Conservation (phyloP, 2,797 vertebrate genomes). For the Momotus momota region DNA sequence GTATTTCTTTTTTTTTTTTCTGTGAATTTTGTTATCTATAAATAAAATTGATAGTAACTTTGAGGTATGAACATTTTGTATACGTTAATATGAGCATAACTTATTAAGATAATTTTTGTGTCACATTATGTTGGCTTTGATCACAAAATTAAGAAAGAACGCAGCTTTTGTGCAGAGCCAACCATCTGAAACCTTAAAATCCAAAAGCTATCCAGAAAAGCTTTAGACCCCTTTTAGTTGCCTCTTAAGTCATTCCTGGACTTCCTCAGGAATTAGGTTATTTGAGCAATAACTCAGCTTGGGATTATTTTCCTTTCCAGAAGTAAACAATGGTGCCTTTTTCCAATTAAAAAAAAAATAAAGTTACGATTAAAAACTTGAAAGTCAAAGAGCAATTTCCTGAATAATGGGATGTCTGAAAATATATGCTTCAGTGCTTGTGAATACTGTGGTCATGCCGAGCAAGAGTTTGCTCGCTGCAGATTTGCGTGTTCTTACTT, state of each 20-base stretch:
- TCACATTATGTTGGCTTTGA: not conserved
- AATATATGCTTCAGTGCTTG: not conserved
- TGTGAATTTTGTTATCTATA: not conserved
- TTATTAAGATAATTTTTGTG: not conserved
- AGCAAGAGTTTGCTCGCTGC: not conserved
- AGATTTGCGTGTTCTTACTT: not conserved
- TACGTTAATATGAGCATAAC: not conserved
- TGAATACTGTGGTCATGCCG: not conserved
- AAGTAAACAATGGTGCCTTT: not conserved
- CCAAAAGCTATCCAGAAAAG: not conserved
- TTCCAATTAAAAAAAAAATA: not conserved
- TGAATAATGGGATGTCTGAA: not conserved
- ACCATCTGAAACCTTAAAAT: not conserved
- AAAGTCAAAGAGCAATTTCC: not conserved
- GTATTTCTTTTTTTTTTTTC: not conserved
- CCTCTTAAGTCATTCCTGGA: not conserved
- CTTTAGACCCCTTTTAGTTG: not conserved
- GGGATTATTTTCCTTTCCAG: not conserved
- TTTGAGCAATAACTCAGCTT: not conserved
- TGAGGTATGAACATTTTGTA: not conserved
- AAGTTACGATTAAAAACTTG: not conserved
- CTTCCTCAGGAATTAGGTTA: not conserved
- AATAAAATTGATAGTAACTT: not conserved
- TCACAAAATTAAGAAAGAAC: not conserved
- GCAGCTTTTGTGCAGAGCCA: not conserved